Percentiles rank a stretch among this genome's conserved stretches.
These are phyloP conservation scores for Belonocnema kinseyi DNA, from an alignment of 1,140 invertebrate genomes.

Conservation along the genomic window DNA sequence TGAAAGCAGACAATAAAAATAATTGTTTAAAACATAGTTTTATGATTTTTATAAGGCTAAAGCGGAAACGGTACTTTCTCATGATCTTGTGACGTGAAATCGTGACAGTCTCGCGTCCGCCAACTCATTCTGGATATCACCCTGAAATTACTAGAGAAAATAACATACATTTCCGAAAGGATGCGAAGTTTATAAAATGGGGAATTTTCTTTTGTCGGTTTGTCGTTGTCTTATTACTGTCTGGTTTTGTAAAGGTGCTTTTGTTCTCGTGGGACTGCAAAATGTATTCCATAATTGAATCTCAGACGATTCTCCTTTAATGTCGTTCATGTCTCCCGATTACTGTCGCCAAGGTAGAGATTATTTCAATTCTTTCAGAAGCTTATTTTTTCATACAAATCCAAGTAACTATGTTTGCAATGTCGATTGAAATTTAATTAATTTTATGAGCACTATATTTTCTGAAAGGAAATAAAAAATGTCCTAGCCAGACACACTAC, in stretches of 20 bases:
- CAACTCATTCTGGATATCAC: not conserved
- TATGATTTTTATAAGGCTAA: too few relatives aligned
- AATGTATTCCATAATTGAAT: not conserved
- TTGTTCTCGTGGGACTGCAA: not conserved
- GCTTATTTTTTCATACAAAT: not conserved
- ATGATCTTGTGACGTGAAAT: not conserved
- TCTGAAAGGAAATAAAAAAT: conserved; percentile 48
- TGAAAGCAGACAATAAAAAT: too few relatives aligned
- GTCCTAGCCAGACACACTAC: conserved; percentile 46
- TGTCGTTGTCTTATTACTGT: not conserved
- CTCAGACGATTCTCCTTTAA: not conserved
- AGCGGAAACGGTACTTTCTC: too few relatives aligned
- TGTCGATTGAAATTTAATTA: not conserved
- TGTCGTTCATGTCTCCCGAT: not conserved
- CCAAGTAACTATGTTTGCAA: not conserved
- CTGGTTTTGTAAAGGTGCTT: not conserved
- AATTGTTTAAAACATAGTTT: too few relatives aligned
- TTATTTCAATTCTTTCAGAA: not conserved
- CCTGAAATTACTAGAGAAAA: not conserved
- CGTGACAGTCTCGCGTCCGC: not conserved
- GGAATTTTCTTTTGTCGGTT: not conserved
- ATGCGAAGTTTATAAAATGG: not conserved
- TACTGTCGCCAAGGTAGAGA: not conserved
- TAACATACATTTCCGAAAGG: conserved; percentile 4
- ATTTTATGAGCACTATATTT: not conserved